These are phyloP conservation scores for Callaeas wilsoni DNA, from an alignment of 2,113 vertebrate species.

Conservation along the genomic window DNA sequence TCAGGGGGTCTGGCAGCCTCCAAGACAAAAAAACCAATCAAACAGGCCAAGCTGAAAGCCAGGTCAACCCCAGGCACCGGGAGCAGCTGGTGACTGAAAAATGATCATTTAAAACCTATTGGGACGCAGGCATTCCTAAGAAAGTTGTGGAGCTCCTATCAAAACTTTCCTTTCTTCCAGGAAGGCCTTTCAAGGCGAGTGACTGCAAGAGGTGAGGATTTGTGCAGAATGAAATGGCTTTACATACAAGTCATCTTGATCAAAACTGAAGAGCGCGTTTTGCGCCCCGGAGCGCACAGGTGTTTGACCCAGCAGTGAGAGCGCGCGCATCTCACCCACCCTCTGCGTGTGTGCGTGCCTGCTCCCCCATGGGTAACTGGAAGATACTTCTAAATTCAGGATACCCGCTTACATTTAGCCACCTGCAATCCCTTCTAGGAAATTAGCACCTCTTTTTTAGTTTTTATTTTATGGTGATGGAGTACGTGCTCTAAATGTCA, in stretches of 20 bases:
- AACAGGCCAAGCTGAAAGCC: background rate
- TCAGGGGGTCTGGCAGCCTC: background rate
- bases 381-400: background rate
- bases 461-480: background rate
- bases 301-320: background rate
- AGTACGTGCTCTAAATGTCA: background rate
- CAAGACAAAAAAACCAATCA: background rate
- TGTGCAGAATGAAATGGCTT: background rate
- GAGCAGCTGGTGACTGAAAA: background rate
- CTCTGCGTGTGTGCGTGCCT: fast-evolving
- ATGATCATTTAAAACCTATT: background rate
- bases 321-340: fast-evolving
- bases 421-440: background rate
- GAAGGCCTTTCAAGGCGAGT: background rate
- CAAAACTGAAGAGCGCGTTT: background rate
- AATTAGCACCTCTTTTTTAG: background rate
- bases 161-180: background rate
- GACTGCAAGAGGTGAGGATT: background rate
- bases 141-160: background rate
- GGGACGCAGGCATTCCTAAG: background rate
- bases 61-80: background rate
- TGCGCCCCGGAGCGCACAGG: fast-evolving
- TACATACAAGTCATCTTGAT: background rate
- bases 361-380: background rate
- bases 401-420: background rate